Base-by-base conservation (phyloP, 2,113 vertebrate species). In the Nothobranchius furzeri region DNA sequence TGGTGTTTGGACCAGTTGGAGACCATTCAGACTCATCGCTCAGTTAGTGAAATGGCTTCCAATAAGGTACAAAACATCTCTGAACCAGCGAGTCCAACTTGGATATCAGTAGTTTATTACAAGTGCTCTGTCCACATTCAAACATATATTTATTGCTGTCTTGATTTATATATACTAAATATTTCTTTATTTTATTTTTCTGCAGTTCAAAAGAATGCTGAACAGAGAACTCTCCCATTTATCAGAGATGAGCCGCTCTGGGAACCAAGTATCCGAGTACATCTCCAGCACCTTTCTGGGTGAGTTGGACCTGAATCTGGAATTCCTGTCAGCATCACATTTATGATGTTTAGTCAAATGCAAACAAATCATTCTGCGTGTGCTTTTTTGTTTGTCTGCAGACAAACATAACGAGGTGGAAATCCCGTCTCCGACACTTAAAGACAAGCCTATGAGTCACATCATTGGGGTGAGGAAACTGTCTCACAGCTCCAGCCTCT, bases 1-100 rank as follows among this genome's bases (percentile, higher is more conserved):
- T 98, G 96, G 96, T 98, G 96, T 70, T 79, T 98, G 90, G 95
- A 98, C 70, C 96, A 98, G 90, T 89, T 98, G 91, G 96, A 98
- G 88, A 96, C 96, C 0, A 91, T 98, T 76, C 96, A 96, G 91
- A 96, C 96, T 0, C 86, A 94, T 86, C 91, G 95, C 78, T 94
- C 93, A 1, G 93, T 94, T 78, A 90, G 91, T 11, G 93, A 94
- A 70, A 94, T 94, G 93, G 93, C 93, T 48, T 93, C 93, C 60
- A 93, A 85, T 76, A 93, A 94, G 91, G 93, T 93, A 77, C 0
- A 0, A 8, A 15, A 25, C 48, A 9, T 17, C 15, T 20, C 11
- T 25, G 0, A 24, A 49, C 12, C 24, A 50, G 6, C 1, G 9
- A 37, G 9, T n/a, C 17, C 6, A 40, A 56, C 7, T 24, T 5